Evolutionary conservation across 2,797 vertebrate genomes (phyloP).

Genomic region (Oophaga sylvatica): DNA sequence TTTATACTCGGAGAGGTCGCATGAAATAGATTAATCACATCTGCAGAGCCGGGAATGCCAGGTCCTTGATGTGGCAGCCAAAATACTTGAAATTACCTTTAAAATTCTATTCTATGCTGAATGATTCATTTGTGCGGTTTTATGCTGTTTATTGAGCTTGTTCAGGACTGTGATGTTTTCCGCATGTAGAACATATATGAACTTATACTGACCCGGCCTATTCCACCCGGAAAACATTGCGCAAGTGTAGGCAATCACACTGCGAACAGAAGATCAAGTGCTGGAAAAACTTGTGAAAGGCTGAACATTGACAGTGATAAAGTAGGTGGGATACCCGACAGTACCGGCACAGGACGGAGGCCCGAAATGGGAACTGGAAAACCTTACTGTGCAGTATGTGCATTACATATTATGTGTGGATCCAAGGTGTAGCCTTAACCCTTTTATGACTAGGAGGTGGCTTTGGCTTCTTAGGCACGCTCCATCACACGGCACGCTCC

Average conservation of each 20-base stretch:
- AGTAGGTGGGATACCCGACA: background rate
- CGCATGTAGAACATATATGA: constrained; percentile 14
- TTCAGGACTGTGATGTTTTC: background rate
- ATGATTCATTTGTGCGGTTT: constrained; percentile 7
- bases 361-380: background rate
- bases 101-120: constrained; percentile 8
- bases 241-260: background rate
- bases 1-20: constrained; percentile 24
- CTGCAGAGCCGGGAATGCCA: constrained; percentile 12
- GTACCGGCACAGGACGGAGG: background rate
- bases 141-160: constrained; percentile 25
- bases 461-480: too few species aligned
- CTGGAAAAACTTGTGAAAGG: background rate
- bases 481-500: too few species aligned
- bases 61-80: constrained; percentile 26
- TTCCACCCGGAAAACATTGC: background rate
- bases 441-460: too few species aligned
- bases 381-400: background rate
- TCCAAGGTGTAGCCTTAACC: background rate
- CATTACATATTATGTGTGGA: background rate
- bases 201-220: constrained; percentile 3
- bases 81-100: constrained; percentile 20
- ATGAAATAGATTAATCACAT: constrained; percentile 43
- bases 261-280: background rate
- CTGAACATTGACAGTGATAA: background rate